Base-by-base conservation (phyloP, 1,140 invertebrate species). In the Callitettix versicolor region DNA sequence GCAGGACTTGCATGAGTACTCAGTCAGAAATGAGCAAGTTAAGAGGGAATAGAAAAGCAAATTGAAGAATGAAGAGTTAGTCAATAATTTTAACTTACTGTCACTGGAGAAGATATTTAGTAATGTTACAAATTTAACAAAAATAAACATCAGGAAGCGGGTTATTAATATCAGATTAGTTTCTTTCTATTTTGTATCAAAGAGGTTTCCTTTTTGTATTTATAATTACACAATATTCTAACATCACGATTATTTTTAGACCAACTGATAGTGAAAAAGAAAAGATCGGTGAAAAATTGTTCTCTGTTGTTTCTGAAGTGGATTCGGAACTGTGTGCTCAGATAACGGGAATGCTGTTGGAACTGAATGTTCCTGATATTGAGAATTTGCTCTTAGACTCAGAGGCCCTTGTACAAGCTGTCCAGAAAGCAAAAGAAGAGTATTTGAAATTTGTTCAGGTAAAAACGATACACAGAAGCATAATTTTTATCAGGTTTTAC, bases 1-100 rank as follows among this genome's bases (percentile, higher is more conserved):
- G 22, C 73, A 75, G 61, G 73, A 75, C 66, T 69, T 67, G 50
- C 60, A 67, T 36, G 63, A 68, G 2, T 58, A 61, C 40, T 30
- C 40, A 6, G 43, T 38, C 3, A 15, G n/a, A 24, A 24, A 44
- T 44, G 56, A 43, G 2, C 6, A 9, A 6, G 18, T 12, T 17
- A 3, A 12, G 9, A 15, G 15, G 9, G 6, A 11, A 51, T n/a
- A n/a, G n/a, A 30, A 43, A 40, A 47, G 9, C 15, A 43, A 55
- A 3, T 14, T 12, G 11, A 43, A 55, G 6, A 47, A 55, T 34
- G 21, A 43, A 6, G 5, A 24, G 18, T 21, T 57, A 15, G 41
- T 26, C 3, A 20, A 36, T 42, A 36, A n/a, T 5, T 57, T 57
- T 52, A 30, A 36, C 17, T 36, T 34, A 20, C 15, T 57, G 20